A percentile compares a stretch with the other conserved stretches of the same genome.
Evolutionary conservation across 2,797 vertebrate genomes (phyloP).

Genomic region (Acanthiza pusilla): DNA sequence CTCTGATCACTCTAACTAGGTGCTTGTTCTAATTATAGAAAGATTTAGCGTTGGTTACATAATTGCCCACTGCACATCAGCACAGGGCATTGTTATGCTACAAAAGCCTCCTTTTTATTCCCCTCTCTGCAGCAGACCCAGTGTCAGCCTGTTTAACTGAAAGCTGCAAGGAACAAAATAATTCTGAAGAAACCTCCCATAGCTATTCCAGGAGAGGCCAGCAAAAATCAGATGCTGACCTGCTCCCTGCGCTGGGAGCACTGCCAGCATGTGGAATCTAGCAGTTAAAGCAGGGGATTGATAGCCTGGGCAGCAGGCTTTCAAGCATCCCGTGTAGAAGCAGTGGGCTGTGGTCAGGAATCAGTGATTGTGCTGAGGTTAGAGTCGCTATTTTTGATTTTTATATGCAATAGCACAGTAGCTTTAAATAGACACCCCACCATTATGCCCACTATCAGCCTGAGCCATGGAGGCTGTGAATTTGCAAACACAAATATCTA

Average conservation of each 20-base stretch:
- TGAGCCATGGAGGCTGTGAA: background rate
- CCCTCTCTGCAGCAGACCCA: background rate
- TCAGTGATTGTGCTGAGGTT: background rate
- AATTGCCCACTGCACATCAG: constrained; percentile 65
- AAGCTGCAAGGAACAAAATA: constrained; percentile 26
- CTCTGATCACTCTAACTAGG: constrained; percentile 57
- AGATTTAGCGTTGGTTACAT: constrained; percentile 67
- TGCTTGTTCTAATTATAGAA: constrained; percentile 74
- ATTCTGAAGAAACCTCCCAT: background rate
- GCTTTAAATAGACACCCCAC: background rate
- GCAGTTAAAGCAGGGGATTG: background rate
- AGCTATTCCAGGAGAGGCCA: background rate
- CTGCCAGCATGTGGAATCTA: background rate
- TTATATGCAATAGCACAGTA: background rate
- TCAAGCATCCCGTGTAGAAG: background rate
- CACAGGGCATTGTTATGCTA: constrained; percentile 46
- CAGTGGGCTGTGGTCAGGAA: background rate
- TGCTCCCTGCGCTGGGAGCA: background rate
- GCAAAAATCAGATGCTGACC: background rate
- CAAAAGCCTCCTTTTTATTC: constrained; percentile 37
- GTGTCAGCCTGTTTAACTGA: constrained; percentile 18
- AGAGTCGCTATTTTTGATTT: background rate
- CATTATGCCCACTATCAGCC: background rate
- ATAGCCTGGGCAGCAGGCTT: background rate
- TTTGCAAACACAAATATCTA: background rate